Evolutionary conservation across 37 sponge, comb jelly and placozoan species (phyloP).

Genomic region (Chondrosia reniformis): DNA sequence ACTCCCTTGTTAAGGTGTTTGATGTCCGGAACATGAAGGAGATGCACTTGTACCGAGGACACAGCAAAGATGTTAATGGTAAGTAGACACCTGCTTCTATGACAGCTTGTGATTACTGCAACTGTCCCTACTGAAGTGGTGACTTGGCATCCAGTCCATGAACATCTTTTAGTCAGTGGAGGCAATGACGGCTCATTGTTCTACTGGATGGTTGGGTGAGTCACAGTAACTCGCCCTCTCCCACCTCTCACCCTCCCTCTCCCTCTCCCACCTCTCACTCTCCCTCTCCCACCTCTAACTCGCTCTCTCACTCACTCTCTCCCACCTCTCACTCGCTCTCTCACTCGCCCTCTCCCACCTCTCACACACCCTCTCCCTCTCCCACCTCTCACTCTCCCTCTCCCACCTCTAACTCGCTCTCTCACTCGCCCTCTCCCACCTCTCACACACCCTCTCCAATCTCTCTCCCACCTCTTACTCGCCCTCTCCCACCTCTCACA

Average conservation of each 20-base stretch:
- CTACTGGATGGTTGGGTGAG: conserved; percentile 93
- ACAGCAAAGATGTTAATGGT: conserved; percentile 93
- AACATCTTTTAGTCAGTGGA: conserved; percentile 86
- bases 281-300: background rate
- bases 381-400: background rate
- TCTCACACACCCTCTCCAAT: background rate
- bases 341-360: background rate
- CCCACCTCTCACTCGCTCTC: background rate
- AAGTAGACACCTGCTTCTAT: conserved; percentile 4
- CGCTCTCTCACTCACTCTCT: background rate
- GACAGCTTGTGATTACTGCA: too few relatives aligned
- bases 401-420: background rate
- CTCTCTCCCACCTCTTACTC: background rate
- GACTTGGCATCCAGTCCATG: conserved; percentile 97
- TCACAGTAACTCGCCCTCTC: background rate
- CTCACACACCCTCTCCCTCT: background rate
- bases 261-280: background rate
- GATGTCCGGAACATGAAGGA: conserved; percentile 96
- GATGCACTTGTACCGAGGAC: conserved; percentile 80
- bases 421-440: background rate
- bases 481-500: background rate
- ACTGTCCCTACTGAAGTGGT: conserved; percentile 46
- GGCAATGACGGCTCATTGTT: conserved; percentile 90
- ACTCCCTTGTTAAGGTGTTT: conserved; percentile 87
- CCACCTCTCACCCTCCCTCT: background rate